A percentile compares a stretch with the other conserved stretches of the same genome.
Evolutionary conservation across 64 coral and sea anemone genomes (phyloP).

Genomic region (Orbicella faveolata): DNA sequence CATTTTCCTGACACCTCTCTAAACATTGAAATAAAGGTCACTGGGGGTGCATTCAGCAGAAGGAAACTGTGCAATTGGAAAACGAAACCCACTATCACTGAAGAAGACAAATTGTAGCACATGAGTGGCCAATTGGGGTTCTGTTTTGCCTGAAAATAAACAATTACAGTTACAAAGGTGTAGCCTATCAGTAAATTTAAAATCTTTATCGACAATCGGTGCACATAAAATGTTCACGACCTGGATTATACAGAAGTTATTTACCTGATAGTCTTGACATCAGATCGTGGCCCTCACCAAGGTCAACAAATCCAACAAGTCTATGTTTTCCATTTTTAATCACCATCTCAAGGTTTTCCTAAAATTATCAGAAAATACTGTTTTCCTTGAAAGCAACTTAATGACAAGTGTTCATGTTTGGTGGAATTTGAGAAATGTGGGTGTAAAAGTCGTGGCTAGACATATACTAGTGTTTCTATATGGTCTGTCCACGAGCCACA

Average conservation of each 20-base stretch:
- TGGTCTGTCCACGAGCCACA: too few relatives aligned
- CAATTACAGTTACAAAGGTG: not conserved
- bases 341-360: conserved; percentile 75
- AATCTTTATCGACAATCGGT: not conserved
- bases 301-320: conserved; percentile 67
- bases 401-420: too few relatives aligned
- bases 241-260: not conserved
- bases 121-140: conserved; percentile 23
- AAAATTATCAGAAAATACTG: too few relatives aligned
- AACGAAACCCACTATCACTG: conserved; percentile 49
- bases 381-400: too few relatives aligned
- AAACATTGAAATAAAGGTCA: conserved; percentile 24
- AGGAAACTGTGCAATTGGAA: conserved; percentile 46
- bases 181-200: not conserved
- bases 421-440: too few relatives aligned
- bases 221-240: not conserved
- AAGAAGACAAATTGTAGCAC: conserved; percentile 43
- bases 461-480: too few relatives aligned
- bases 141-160: not conserved
- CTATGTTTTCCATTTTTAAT: conserved; percentile 51
- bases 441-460: too few relatives aligned
- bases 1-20: conserved; percentile 36
- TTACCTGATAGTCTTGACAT: conserved; percentile 47
- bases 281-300: conserved; percentile 46
- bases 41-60: conserved; percentile 1